phyloP scores from a whole-genome alignment of 1,140 invertebrate species.

The Hypsibius dujardini region DNA sequence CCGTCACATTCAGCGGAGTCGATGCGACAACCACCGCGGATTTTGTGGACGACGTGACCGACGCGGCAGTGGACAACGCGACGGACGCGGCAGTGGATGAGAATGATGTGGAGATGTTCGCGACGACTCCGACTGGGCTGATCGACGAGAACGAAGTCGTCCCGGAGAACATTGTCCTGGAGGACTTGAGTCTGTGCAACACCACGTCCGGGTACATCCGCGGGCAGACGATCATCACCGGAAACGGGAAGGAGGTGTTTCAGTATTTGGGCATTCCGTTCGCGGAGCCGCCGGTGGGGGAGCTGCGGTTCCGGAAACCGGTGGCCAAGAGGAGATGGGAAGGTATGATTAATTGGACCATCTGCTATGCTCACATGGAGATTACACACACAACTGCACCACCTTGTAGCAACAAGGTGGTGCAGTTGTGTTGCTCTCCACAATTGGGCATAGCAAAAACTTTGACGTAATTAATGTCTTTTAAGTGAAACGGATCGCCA shows the following conservation, averaged over 20 bases:
- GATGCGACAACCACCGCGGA: not conserved
- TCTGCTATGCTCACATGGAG: too few relatives aligned
- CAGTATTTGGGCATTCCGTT: constrained; percentile 29
- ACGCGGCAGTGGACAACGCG: not conserved
- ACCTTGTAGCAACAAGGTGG: too few relatives aligned
- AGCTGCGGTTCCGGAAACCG: constrained; percentile 16
- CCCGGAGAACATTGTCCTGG: not conserved
- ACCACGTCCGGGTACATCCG: constrained; percentile 2
- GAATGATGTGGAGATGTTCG: not conserved
- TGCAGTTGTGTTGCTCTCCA: too few relatives aligned
- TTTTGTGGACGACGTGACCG: not conserved
- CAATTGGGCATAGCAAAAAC: too few relatives aligned
- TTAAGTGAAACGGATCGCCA: too few relatives aligned
- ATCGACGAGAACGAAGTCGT: constrained; percentile 12
- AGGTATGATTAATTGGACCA: not conserved
- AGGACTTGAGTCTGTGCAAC: constrained; percentile 3
- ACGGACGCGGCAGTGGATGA: not conserved
- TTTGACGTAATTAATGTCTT: too few relatives aligned
- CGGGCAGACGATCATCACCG: not conserved
- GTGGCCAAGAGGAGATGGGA: constrained; percentile 18
- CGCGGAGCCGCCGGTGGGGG: constrained; percentile 30
- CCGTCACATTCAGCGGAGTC: too few relatives aligned
- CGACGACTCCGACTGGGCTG: not conserved
- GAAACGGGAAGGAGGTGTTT: constrained; percentile 17
- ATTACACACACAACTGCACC: too few relatives aligned